phyloP scores from a whole-genome alignment of 2,797 vertebrate species.

The Pygocentrus nattereri region DNA sequence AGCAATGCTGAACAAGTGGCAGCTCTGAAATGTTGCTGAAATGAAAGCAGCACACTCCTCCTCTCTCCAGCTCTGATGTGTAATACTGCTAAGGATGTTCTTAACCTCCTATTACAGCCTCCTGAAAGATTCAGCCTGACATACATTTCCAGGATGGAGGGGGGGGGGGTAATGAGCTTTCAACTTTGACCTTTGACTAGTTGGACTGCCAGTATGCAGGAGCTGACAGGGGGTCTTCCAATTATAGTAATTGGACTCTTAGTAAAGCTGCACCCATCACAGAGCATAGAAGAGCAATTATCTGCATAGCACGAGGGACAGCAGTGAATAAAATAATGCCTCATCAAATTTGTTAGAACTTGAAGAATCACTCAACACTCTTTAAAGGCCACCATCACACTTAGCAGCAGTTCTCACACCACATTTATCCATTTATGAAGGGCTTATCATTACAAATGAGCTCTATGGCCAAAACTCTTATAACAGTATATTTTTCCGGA shows the following conservation, averaged over 20 bases:
- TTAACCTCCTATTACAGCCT: conserved; percentile 40
- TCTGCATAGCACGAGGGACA: conserved; percentile 51
- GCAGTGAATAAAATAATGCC: conserved; percentile 53
- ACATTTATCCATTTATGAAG: too few species aligned
- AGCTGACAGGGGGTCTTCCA: conserved; percentile 46
- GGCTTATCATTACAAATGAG: not conserved
- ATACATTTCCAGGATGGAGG: conserved; percentile 14
- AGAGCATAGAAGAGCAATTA: conserved; percentile 53
- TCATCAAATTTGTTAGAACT: conserved; percentile 42
- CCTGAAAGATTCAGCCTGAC: conserved; percentile 23
- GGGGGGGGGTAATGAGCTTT: conserved; percentile 47
- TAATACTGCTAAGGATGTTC: conserved; percentile 23
- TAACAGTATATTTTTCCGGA: too few species aligned
- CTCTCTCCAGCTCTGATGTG: conserved; percentile 34
- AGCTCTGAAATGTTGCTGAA: conserved; percentile 17
- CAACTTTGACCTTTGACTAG: conserved; percentile 53
- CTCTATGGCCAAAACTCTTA: too few species aligned
- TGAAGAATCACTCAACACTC: conserved; percentile 23
- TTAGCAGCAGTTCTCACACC: not conserved
- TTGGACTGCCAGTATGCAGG: conserved; percentile 27
- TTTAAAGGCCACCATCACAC: conserved; percentile 19
- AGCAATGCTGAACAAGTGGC: not conserved
- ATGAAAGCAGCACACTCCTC: not conserved
- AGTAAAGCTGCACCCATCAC: conserved; percentile 46
- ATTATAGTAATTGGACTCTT: conserved; percentile 56